Base-by-base conservation (phyloP, 2,113 vertebrate species). In the Sciurus niger region DNA sequence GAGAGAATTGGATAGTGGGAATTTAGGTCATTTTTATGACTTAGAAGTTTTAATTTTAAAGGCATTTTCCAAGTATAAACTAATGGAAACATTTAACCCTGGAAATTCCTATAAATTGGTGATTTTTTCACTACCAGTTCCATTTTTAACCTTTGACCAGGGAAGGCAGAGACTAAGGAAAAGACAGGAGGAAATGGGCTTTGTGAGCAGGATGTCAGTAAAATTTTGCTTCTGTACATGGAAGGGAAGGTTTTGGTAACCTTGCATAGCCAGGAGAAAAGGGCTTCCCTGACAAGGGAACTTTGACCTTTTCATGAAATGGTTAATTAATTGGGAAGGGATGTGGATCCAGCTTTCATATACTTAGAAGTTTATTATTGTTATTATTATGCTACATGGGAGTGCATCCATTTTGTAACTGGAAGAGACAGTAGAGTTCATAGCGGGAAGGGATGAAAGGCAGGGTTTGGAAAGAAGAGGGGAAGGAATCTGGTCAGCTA, bases 21-120 rank as follows among this genome's bases (percentile, higher is more conserved):
- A 83, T 94, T 76, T 73, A 55, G 74, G 58, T 89, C 92, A 46
- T 82, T 92, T 96, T 94, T 76, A 32, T 74, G 17, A 93, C 34
- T 78, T 68, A 24, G 13, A 43, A 11, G 17, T 85, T 85, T 85
- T 92, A 32, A 90, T 65, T 93, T 96, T 85, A 90, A 95, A 79
- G 10, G 14, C 63, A 34, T 91, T 94, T 94, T 55, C 68, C 55
- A 93, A 7, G 40, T 96, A 77, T 86, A 79, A 83, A 87, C 30
- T 58, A 73, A 40, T 32, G 32, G 55, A 79, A 73, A 37, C 70
- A 55, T 88, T 78, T 37, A 79, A 48, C 37, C 6, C 28, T 84
- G 65, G 11, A 84, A 86, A 80, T 11, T 24, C 65, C 10, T 65
- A 14, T 79, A 77, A 53, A 94, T 93, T 51, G 68, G 77, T 11